Evolutionary conservation across 2,888 invertebrate species (phyloP).

Genomic region (Hypsopygia costalis): DNA sequence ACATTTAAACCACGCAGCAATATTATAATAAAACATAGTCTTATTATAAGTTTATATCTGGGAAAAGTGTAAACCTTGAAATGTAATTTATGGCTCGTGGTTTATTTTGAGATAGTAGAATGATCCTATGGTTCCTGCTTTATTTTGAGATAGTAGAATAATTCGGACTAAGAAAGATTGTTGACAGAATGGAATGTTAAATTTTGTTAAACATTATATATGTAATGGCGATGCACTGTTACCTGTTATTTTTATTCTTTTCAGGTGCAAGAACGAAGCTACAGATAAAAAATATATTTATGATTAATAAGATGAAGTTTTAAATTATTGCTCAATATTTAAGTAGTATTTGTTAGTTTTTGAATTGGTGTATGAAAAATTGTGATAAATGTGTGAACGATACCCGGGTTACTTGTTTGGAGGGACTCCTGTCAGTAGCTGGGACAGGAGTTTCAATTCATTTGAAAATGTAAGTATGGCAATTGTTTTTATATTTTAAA

Average conservation of each 20-base stretch:
- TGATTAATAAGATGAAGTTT: slow-evolving; percentile 27
- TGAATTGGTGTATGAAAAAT: slow-evolving; percentile 17
- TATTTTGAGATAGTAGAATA: too few species aligned
- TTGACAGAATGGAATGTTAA: too few species aligned
- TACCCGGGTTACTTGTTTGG: slow-evolving; percentile 70
- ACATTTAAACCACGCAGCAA: too few species aligned
- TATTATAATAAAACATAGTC: too few species aligned
- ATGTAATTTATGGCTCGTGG: too few species aligned
- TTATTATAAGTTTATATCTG: too few species aligned
- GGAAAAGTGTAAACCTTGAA: too few species aligned
- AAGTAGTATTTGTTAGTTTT: slow-evolving; percentile 23
- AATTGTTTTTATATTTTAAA: slow-evolving; percentile 1
- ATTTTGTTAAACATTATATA: too few species aligned
- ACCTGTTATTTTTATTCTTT: slow-evolving; percentile 8
- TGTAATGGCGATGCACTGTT: too few species aligned
- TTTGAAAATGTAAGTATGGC: slow-evolving; percentile 68
- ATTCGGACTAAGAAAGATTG: too few species aligned
- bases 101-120: too few species aligned
- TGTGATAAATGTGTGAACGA: slow-evolving; percentile 62
- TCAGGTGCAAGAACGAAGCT: slow-evolving; percentile 11
- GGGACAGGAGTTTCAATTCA: slow-evolving; percentile 69
- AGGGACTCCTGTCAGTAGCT: slow-evolving; percentile 73
- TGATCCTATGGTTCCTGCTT: too few species aligned
- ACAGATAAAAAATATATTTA: background rate
- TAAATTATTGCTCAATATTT: slow-evolving; percentile 47